phyloP scores from a whole-genome alignment of 2,888 invertebrate species.

The Sphinx pinastri region DNA sequence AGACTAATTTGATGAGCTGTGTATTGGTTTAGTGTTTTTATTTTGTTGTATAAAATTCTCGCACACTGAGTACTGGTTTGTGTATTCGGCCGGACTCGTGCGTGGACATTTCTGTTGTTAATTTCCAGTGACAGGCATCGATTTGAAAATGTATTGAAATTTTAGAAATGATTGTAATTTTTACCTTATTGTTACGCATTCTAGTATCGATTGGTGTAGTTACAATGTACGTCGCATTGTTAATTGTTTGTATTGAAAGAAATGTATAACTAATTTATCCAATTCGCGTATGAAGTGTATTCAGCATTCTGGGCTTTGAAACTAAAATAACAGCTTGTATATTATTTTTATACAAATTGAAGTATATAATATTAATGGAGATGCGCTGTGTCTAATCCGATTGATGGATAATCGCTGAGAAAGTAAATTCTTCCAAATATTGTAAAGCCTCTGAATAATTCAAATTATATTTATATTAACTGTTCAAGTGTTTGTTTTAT shows the following conservation, averaged over 20 bases:
- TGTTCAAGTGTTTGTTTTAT: conserved; percentile 80
- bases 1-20: conserved; percentile 2
- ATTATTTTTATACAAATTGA: conserved; percentile 56
- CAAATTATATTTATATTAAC: conserved; percentile 85
- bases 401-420: conserved; percentile 59
- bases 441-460: conserved; percentile 84
- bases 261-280: conserved; percentile 36
- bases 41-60: conserved; percentile 7
- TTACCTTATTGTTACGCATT: conserved; percentile 19
- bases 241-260: conserved; percentile 25
- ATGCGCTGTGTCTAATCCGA: conserved; percentile 57
- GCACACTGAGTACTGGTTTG: background rate
- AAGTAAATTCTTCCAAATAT: conserved; percentile 80
- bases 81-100: background rate
- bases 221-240: conserved; percentile 21
- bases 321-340: conserved; percentile 58
- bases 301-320: conserved; percentile 33
- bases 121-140: conserved; percentile 15
- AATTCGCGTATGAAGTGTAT: conserved; percentile 35
- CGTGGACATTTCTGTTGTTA: conserved; percentile 12
- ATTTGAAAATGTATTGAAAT: conserved; percentile 19
- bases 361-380: conserved; percentile 38
- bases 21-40: conserved; percentile 10
- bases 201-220: conserved; percentile 15
- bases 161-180: conserved; percentile 5